Percentiles rank a stretch among this genome's conserved stretches.
Conservation (phyloP, 2,888 invertebrate genomes). For the Amblyjoppa fuscipennis region DNA sequence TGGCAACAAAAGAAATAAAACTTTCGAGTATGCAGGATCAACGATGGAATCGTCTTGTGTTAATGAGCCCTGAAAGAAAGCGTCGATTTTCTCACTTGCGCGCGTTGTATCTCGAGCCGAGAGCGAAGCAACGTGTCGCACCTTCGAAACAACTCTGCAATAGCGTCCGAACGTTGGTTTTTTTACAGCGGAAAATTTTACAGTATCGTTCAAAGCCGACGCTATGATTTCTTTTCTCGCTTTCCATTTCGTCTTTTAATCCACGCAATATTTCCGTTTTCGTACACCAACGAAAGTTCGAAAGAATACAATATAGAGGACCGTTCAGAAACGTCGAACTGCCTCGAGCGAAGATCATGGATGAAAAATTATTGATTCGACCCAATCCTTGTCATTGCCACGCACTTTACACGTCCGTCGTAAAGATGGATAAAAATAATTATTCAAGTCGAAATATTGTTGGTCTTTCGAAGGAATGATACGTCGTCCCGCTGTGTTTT, state of each 20-base stretch:
- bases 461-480: slow-evolving; percentile 19
- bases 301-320: slow-evolving; percentile 31
- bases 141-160: neutral
- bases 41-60: slow-evolving; percentile 22
- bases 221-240: neutral
- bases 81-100: neutral
- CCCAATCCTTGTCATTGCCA: slow-evolving; percentile 19
- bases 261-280: neutral
- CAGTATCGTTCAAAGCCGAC: neutral
- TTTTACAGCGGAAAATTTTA: neutral
- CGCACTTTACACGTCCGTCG: slow-evolving; percentile 19
- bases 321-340: slow-evolving; percentile 20
- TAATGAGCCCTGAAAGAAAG: slow-evolving; percentile 20
- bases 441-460: slow-evolving; percentile 10
- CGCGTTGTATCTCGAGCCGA: neutral
- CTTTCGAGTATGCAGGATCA: slow-evolving; percentile 45
- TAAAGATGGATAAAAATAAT: neutral
- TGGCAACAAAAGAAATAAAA: slow-evolving; percentile 50
- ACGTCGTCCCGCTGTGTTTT: neutral
- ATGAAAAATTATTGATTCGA: slow-evolving; percentile 19
- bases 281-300: slow-evolving; percentile 31
- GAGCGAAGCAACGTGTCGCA: neutral
- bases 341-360: neutral
- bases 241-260: slow-evolving; percentile 15
- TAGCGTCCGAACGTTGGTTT: neutral